Conservation (phyloP, 2,888 invertebrate species). For the Cheilosia grossa region DNA sequence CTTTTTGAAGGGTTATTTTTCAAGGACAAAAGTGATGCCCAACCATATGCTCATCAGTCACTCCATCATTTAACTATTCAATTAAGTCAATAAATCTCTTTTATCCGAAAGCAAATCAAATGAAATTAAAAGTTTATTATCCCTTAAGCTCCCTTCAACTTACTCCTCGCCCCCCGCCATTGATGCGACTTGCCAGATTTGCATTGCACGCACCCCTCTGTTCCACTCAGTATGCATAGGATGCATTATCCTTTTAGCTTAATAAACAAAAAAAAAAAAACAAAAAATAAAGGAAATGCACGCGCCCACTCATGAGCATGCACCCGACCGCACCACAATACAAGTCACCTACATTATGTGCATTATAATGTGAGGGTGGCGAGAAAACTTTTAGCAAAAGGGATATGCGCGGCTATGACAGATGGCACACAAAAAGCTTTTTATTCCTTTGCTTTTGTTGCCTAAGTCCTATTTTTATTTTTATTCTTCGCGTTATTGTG, state of each 20-base stretch:
- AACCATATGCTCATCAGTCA: too few relatives aligned
- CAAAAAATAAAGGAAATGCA: slow-evolving; percentile 16
- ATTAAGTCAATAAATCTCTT: slow-evolving; percentile 43
- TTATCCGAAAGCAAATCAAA: slow-evolving; percentile 21
- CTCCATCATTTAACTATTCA: slow-evolving; percentile 26
- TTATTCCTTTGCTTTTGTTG: slow-evolving; percentile 63
- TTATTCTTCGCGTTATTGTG: slow-evolving; percentile 45
- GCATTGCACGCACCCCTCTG: background rate
- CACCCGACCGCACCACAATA: slow-evolving; percentile 58
- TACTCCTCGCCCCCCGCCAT: background rate
- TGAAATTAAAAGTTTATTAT: slow-evolving; percentile 53
- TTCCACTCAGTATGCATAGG: slow-evolving; percentile 28
- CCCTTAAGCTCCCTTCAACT: slow-evolving; percentile 47
- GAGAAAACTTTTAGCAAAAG: slow-evolving; percentile 70
- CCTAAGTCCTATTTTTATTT: slow-evolving; percentile 45
- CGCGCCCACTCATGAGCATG: slow-evolving; percentile 42
- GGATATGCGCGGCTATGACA: slow-evolving; percentile 69
- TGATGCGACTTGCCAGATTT: background rate
- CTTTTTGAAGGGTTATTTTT: too few relatives aligned
- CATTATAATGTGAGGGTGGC: slow-evolving; percentile 50
- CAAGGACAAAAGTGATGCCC: too few relatives aligned
- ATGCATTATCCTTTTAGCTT: slow-evolving; percentile 72
- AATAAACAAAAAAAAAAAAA: slow-evolving; percentile 37
- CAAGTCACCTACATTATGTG: slow-evolving; percentile 49
- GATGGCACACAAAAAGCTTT: slow-evolving; percentile 71